Evolutionary conservation across 2,797 vertebrate species (phyloP).

Genomic region (Lophotriccus pileatus): DNA sequence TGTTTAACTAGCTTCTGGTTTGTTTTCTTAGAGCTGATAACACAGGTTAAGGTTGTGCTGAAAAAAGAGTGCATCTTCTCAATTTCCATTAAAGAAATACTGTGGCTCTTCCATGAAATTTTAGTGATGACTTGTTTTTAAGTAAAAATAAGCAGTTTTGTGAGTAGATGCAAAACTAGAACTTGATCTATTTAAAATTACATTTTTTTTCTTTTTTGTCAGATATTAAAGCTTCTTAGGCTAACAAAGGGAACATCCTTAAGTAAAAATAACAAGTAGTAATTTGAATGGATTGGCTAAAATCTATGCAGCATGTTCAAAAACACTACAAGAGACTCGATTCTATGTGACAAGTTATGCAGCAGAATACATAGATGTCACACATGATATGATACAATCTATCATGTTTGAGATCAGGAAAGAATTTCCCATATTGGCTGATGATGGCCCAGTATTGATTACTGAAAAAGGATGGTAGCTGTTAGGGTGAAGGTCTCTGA

Average conservation of each 20-base stretch:
- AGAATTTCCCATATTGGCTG: neutral
- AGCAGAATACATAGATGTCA: neutral
- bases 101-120: neutral
- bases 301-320: neutral
- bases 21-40: neutral
- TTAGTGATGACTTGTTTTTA: neutral
- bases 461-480: neutral
- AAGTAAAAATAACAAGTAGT: neutral
- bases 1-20: neutral
- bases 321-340: neutral
- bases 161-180: neutral
- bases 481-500: neutral
- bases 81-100: neutral
- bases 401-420: neutral
- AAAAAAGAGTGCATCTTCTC: neutral
- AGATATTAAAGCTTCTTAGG: neutral
- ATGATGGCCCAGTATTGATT: neutral
- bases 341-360: neutral
- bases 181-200: neutral
- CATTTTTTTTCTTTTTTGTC: neutral
- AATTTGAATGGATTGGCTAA: neutral
- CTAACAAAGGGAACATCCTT: neutral
- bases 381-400: fast-evolving
- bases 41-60: neutral
- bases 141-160: neutral